These are phyloP conservation scores for Glossophaga mutica DNA, from an alignment of 2,797 vertebrate species.

Conservation along the genomic window DNA sequence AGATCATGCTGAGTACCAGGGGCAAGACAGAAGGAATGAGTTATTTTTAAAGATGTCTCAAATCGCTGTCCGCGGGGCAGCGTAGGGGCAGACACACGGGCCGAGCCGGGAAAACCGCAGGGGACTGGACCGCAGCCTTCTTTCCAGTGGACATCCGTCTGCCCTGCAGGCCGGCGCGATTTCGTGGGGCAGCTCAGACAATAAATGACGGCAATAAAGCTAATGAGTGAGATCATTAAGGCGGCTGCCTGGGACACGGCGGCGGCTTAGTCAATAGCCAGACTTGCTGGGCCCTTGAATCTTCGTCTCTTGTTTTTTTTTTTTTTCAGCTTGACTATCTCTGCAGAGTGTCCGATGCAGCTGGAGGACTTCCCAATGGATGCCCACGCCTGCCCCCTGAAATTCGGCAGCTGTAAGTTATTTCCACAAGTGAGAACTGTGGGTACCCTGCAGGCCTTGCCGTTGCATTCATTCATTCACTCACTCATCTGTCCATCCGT, in stretches of 20 bases:
- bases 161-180: neutral
- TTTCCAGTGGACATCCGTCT: neutral
- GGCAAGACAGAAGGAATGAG: neutral
- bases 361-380: slow-evolving; percentile 99
- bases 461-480: neutral
- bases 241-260: neutral
- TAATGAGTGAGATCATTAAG: neutral
- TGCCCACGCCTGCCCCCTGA: slow-evolving; percentile 96
- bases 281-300: neutral
- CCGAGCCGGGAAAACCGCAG: neutral
- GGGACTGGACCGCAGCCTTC: neutral
- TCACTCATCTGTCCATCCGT: too few relatives aligned
- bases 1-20: neutral
- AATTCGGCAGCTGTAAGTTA: slow-evolving; percentile 99
- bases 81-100: neutral
- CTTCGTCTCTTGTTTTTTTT: neutral
- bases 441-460: neutral
- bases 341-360: slow-evolving; percentile 98
- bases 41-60: neutral
- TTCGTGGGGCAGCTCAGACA: neutral
- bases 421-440: slow-evolving; percentile 44
- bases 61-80: neutral
- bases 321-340: slow-evolving; percentile 92
- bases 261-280: neutral
- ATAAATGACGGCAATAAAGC: neutral